A percentile compares a stretch with the other conserved stretches of the same genome.
Conservation (phyloP, 2,797 vertebrate species). For the Spizella passerina region DNA sequence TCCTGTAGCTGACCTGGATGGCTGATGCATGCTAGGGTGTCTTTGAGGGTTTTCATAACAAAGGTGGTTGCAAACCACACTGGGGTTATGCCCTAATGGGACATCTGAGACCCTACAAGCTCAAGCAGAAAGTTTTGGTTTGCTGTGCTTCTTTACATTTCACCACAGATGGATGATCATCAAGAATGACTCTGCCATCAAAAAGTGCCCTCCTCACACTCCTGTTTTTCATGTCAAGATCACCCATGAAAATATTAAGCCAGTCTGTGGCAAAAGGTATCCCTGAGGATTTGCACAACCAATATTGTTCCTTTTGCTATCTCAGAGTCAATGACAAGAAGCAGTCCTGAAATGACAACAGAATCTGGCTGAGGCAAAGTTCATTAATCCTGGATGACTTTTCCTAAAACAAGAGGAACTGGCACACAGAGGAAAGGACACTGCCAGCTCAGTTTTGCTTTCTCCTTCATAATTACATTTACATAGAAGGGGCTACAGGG, state of each 20-base stretch:
- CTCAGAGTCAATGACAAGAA: neutral
- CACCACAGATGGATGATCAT: neutral
- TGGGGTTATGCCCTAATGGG: fast-evolving
- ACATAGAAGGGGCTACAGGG: neutral
- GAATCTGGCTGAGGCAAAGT: neutral
- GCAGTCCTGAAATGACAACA: neutral
- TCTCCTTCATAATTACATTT: neutral
- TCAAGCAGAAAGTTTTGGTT: neutral
- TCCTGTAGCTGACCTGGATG: neutral
- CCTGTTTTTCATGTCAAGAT: neutral
- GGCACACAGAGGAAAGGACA: neutral
- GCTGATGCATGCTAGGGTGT: neutral
- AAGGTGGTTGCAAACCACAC: neutral
- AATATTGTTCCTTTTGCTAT: neutral
- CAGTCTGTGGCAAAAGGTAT: neutral
- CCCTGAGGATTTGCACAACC: neutral
- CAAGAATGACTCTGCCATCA: neutral
- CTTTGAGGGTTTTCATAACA: neutral
- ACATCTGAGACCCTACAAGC: neutral
- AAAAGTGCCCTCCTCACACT: neutral
- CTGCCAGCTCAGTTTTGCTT: neutral
- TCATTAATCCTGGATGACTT: neutral
- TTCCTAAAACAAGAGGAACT: neutral
- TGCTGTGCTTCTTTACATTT: neutral
- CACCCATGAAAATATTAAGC: neutral